Base-by-base conservation (phyloP, 1,140 invertebrate species). In the Oncopodura yosiiana region DNA sequence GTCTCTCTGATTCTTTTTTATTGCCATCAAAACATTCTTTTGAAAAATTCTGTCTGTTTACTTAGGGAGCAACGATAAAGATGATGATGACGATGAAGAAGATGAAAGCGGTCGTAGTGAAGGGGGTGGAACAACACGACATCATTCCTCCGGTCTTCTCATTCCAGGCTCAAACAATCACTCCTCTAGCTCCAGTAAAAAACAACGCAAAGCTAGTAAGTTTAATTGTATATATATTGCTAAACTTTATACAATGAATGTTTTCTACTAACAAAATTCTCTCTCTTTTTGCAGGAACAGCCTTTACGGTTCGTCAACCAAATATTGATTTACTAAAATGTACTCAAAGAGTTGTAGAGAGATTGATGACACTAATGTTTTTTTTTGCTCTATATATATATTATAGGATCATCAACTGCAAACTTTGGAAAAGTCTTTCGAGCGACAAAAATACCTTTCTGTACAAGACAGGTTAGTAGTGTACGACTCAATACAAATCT, bases 321-420 rank as follows among this genome's bases (percentile, higher is more conserved):
- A n/a, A n/a, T n/a, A n/a, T n/a, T n/a, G n/a, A n/a, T n/a, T n/a
- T n/a, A n/a, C n/a, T n/a, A n/a, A n/a, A n/a, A n/a, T n/a, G n/a
- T n/a, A n/a, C n/a, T n/a, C n/a, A n/a, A n/a, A n/a, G n/a, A n/a
- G n/a, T n/a, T n/a, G n/a, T n/a, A n/a, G n/a, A n/a, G n/a, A n/a
- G n/a, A n/a, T n/a, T n/a, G n/a, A n/a, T n/a, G n/a, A n/a, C n/a
- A n/a, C n/a, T n/a, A n/a, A n/a, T n/a, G n/a, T n/a, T n/a, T n/a
- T n/a, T n/a, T n/a, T n/a, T n/a, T n/a, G n/a, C n/a, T n/a, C n/a
- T n/a, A n/a, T n/a, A n/a, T n/a, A n/a, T n/a, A n/a, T n/a, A n/a
- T n/a, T n/a, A n/a, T n/a, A n/a, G n/a, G n/a, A 99, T 74, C 87
- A 94, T 67, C 95, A 99, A 69, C 77, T 98, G 39, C 90, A 94